Base-by-base conservation (phyloP, 1,140 invertebrate genomes). In the Tribolium madens region DNA sequence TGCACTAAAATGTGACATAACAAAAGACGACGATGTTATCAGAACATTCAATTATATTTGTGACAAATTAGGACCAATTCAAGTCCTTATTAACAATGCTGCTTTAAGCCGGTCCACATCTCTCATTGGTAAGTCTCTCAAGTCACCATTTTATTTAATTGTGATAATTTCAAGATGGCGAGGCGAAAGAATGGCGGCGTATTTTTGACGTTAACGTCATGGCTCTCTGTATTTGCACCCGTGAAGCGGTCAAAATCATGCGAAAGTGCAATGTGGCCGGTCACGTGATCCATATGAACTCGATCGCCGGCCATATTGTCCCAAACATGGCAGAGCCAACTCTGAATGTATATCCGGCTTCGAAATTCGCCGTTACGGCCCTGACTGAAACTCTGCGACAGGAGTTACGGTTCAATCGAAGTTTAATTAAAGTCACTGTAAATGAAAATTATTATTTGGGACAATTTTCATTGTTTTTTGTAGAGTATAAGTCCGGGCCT, bases 11-110 rank as follows among this genome's bases (percentile, higher is more conserved):
- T 92, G 91, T 80, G 93, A 96, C 83, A 83, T 95, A 0, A 86
- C 87, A 1, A 89, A 90, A n/a, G 89, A 90, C 80, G 87, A 89
- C 0, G 90, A 93, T 0, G 90, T 95, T 48, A 81, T 89, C 9
- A 85, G 85, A 15, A 89, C 92, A 42, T 95, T 95, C 80, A 81
- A 89, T 53, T 90, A 88, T 87, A 88, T 91, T 9, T 87, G 90
- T 48, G 83, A 87, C 5, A 87, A 88, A 1, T 84, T 91, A 18
- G 92, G 91, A 3, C 89, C 90, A 9, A 86, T 93, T 0, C 89
- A 93, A 81, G 85, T 95, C 1, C 86, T 94, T 36, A 86, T 96
- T 15, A 95, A 95, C 82, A 94, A 93, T 82, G 93, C 94, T 3
- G 93, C 91, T 10, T 17, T 81, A 3, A 75, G 80, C 0, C 57